Conservation (phyloP, 2,113 vertebrate genomes). For the Leuciscus idus region DNA sequence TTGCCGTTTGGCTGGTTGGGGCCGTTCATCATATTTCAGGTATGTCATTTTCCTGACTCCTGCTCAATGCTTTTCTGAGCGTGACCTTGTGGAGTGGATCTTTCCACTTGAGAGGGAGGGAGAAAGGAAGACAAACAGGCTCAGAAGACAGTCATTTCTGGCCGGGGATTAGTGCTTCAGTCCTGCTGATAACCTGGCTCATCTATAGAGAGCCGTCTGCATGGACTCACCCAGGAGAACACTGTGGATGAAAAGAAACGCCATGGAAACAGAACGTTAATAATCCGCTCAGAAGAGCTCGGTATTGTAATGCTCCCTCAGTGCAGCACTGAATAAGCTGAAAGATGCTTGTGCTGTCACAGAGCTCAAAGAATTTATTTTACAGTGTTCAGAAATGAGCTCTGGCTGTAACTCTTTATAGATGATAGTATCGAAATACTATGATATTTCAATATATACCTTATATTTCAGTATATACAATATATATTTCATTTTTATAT, state of each 20-base stretch:
- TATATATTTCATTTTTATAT: no score
- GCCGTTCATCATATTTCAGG: constrained; percentile 36
- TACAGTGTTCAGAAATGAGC: neutral
- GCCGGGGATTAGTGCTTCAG: neutral
- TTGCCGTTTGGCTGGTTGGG: neutral
- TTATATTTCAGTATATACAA: neutral
- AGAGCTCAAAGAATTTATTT: neutral
- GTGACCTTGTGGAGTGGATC: constrained; percentile 37
- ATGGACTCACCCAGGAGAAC: constrained; percentile 16
- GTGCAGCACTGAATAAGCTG: neutral
- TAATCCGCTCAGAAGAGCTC: constrained; percentile 22
- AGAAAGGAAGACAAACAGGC: constrained; percentile 18
- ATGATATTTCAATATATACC: neutral
- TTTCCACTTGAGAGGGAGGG: constrained; percentile 34
- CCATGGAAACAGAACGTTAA: constrained; percentile 36
- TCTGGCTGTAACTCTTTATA: neutral
- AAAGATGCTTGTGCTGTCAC: neutral
- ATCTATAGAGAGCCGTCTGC: constrained; percentile 18
- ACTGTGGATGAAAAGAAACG: constrained; percentile 17
- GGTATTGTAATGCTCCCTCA: neutral
- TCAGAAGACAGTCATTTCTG: constrained; percentile 23
- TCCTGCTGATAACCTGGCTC: constrained; percentile 43
- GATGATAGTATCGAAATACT: neutral
- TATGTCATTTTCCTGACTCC: constrained; percentile 29
- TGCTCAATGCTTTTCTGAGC: constrained; percentile 4